Base-by-base conservation (phyloP, 2,113 vertebrate genomes). In the Nannobrachium achirus region DNA sequence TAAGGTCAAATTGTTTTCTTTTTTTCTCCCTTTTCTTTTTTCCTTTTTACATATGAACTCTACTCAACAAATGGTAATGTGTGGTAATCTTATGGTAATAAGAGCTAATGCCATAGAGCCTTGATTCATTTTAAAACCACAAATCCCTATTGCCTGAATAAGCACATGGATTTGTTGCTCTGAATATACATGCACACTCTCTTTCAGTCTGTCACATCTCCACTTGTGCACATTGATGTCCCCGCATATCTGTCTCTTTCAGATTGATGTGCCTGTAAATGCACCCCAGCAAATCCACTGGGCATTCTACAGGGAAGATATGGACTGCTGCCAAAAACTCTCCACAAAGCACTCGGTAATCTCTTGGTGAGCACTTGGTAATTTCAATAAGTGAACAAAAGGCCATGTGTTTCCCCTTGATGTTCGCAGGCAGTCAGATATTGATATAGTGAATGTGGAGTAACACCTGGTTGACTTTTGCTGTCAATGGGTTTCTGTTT, bases 11-110 rank as follows among this genome's bases (percentile, higher is more conserved):
- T 15, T n/a, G 39, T 15, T 59, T 59, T 6, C 14, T 9, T 16
- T 10, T 42, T 42, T 42, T 13, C 10, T 18, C 25, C 8, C 10
- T 52, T 20, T 18, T 52, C 5, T 52, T 10, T 33, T 33, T 33
- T 33, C n/a, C n/a, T n/a, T 64, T 20, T 56, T 50, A 66, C 60
- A 39, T 16, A 44, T 33, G 8, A 67, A 60, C 62, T 51, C 48
- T 56, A 51, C 74, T 71, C 63, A 63, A 69, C 46, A 51, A 58
- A 86, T 76, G 65, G 63, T 79, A 83, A 83, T 75, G 55, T 80
- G 81, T 81, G 85, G 73, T 86, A 89, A 89, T 87, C 63, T 80
- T 76, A 86, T 86, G 82, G 55, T 79, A 84, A 82, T 65, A 45
- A 10, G 51, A 63, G 62, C 67, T 61, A 60, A 80, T 71, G 56